These are phyloP conservation scores for Pteronura brasiliensis DNA, from an alignment of 2,113 vertebrate genomes.

Conservation along the genomic window DNA sequence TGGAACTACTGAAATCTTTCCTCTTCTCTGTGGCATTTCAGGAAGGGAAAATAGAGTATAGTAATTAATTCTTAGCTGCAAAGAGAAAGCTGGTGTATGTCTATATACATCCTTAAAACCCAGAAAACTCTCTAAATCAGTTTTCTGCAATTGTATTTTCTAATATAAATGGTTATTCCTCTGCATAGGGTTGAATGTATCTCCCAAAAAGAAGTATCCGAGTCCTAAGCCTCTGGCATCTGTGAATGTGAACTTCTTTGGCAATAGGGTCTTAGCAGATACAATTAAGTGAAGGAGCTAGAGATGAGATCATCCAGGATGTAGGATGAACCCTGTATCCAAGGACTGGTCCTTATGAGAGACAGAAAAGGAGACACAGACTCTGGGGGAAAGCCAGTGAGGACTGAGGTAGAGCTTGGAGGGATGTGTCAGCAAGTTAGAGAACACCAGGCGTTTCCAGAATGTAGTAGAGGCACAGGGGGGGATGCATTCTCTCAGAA, in stretches of 20 bases:
- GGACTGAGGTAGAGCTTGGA: not conserved
- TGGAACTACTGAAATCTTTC: constrained; percentile 1
- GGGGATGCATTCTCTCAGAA: not conserved
- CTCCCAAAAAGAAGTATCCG: not conserved
- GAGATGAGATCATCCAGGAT: not conserved
- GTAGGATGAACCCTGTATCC: not conserved
- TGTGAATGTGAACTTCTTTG: not conserved
- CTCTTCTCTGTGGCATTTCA: not conserved
- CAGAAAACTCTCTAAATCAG: constrained; percentile 1
- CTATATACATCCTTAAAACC: not conserved
- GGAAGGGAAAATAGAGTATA: not conserved
- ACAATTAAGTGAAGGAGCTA: not conserved
- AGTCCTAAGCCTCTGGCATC: not conserved
- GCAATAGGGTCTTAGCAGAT: not conserved
- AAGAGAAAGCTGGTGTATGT: not conserved
- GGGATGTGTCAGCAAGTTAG: not conserved
- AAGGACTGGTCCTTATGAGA: not conserved
- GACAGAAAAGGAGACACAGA: not conserved
- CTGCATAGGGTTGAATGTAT: not conserved
- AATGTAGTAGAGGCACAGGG: rapidly evolving
- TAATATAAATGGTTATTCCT: not conserved
- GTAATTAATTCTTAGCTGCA: constrained; percentile 22
- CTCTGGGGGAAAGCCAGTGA: not conserved
- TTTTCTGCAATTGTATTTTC: not conserved
- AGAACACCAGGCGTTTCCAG: not conserved